phyloP scores from a whole-genome alignment of 2,113 vertebrate genomes.

The Poeciliopsis retropinna region DNA sequence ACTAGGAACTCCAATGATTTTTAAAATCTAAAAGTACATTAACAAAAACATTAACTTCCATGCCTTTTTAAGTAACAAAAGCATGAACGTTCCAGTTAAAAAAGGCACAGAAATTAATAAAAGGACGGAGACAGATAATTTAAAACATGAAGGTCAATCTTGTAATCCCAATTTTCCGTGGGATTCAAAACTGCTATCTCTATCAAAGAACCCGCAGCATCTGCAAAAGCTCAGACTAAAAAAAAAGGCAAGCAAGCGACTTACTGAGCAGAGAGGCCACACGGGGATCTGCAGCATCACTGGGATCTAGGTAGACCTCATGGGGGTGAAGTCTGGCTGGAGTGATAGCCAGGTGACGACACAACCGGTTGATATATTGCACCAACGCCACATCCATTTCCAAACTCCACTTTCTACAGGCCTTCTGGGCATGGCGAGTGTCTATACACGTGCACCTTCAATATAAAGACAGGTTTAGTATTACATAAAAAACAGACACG shows the following conservation, averaged over 20 bases:
- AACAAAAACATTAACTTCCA: too few species aligned
- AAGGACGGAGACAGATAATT: too few species aligned
- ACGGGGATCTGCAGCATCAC: conserved; percentile 88
- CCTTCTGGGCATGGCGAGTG: conserved; percentile 91
- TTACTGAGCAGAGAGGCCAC: conserved; percentile 89
- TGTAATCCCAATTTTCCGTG: neutral
- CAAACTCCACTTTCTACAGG: conserved; percentile 91
- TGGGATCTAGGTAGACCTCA: conserved; percentile 92
- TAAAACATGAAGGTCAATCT: too few species aligned
- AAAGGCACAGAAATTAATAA: too few species aligned
- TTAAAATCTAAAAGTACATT: too few species aligned
- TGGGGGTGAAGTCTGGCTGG: conserved; percentile 94
- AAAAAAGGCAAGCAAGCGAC: conserved; percentile 38
- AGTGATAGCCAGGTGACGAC: conserved; percentile 95
- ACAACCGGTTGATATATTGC: conserved; percentile 92
- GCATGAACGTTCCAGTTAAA: too few species aligned
- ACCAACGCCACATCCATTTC: conserved; percentile 96
- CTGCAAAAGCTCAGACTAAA: neutral
- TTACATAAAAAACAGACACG: neutral
- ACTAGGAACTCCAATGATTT: too few species aligned
- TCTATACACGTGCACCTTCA: conserved; percentile 91
- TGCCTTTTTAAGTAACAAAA: too few species aligned
- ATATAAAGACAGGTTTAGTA: neutral
- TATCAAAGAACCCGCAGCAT: neutral
- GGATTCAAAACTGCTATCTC: neutral